These are phyloP conservation scores for Anolis apletophallus DNA, from an alignment of 2,797 vertebrate species.

Conservation along the genomic window DNA sequence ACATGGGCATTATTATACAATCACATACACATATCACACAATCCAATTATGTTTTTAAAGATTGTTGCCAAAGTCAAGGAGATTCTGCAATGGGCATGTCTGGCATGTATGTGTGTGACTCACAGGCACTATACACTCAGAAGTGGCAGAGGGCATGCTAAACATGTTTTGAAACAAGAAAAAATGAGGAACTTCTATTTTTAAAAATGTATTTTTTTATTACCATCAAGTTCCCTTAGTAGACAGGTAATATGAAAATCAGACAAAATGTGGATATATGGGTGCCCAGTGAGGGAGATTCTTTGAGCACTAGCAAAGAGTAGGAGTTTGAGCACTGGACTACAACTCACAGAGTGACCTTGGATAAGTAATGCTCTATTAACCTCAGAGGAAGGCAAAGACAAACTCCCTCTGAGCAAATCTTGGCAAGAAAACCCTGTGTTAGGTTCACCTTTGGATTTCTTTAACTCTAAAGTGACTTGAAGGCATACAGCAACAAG, in stretches of 20 bases:
- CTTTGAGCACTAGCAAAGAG: neutral
- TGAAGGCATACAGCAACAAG: no score
- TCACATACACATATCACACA: neutral
- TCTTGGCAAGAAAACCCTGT: no score
- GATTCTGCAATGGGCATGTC: neutral
- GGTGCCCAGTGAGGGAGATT: neutral
- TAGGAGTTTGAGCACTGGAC: no score
- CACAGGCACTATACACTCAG: neutral
- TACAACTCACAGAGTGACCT: no score
- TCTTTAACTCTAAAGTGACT: no score
- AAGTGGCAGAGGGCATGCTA: no score
- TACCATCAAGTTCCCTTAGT: neutral
- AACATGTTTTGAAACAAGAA: neutral
- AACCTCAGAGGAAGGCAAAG: no score
- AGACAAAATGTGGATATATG: neutral
- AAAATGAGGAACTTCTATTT: neutral
- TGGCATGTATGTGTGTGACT: neutral
- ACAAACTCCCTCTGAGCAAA: no score
- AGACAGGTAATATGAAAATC: neutral
- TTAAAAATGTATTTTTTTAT: neutral
- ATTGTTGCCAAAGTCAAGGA: neutral
- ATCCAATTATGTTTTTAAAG: neutral
- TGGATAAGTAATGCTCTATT: no score
- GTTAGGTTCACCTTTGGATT: no score
- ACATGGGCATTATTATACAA: neutral